Evolutionary conservation across 2,113 vertebrate species (phyloP), one percentile per base, ranked within the genome.

Genomic region (Leuciscus idus): DNA sequence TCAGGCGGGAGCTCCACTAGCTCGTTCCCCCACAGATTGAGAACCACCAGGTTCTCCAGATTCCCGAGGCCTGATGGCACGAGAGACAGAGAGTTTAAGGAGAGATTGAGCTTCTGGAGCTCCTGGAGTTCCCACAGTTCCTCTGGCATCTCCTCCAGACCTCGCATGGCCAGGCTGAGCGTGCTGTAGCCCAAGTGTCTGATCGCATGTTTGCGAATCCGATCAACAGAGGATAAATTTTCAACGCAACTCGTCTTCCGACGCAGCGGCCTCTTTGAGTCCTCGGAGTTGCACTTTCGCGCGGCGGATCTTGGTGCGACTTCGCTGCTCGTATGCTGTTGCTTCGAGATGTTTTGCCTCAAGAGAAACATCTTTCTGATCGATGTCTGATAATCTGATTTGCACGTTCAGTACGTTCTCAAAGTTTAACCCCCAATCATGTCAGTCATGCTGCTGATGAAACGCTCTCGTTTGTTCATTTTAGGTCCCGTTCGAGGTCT

Each of bases 41-140:
- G 92, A 50, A 99, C 92, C 83, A 97, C 97, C 7, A 99, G 93
- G 88, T 95, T 96, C 79, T 96, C 95, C 87, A 99, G 92, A 48
- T 92, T 93, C 0, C 95, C 96, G 86, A 98, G 89, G 0, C 93
- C 92, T 0, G 98, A 91, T 1, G 97, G 96, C 70, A 99, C 92
- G 4, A 83, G 72, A 66, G 91, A 84, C 77, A 99, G 91, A 30
- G 92, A 95, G 88, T 99, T 99, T 86, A 94, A 94, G 30, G 98
- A 98, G 86, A 99, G 92, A 86, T 98, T 99, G 86, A 99, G 95
- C 85, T 98, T 99, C 91, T 98, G 96, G 66, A 99, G 93, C 86
- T 98, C 97, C 0, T 93, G 84, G 87, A 99, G 93, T 85, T 97
- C 95, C 97, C 97, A 99, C 70, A 99, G 89, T 85, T 97, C 97